Percentiles rank a stretch among this genome's conserved stretches.
Evolutionary conservation across 1,140 invertebrate species (phyloP).

Genomic region (Goniozus legneri): DNA sequence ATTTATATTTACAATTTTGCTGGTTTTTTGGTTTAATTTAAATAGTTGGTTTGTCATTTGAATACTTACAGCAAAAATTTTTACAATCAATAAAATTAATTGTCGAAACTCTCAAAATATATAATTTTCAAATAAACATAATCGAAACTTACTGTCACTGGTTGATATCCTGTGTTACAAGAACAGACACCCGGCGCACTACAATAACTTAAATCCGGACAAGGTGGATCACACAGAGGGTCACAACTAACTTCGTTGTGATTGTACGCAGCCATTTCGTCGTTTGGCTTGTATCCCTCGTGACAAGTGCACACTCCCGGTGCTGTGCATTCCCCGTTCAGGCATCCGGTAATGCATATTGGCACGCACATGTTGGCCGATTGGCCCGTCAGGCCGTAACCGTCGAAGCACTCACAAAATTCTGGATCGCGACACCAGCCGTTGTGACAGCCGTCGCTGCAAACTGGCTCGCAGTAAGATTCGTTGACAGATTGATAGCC

Average conservation of each 20-base stretch:
- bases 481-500: constrained; percentile 13
- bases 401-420: constrained; percentile 16
- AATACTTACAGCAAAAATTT: too few relatives aligned
- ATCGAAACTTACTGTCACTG: too few relatives aligned
- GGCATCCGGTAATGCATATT: constrained; percentile 20
- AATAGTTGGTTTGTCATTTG: too few relatives aligned
- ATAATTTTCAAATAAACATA: too few relatives aligned
- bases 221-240: constrained; percentile 8
- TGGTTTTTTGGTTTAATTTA: too few relatives aligned
- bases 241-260: neutral
- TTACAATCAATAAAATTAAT: too few relatives aligned
- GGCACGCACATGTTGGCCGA: constrained; percentile 15
- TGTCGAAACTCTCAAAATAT: too few relatives aligned
- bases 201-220: constrained; percentile 21
- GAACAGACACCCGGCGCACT: constrained; percentile 25
- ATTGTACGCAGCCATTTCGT: too few relatives aligned
- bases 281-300: constrained; percentile 4
- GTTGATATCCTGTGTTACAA: constrained; percentile 29
- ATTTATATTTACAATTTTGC: too few relatives aligned
- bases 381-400: constrained; percentile 7
- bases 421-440: constrained; percentile 21
- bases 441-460: constrained; percentile 14
- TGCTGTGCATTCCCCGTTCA: constrained; percentile 23
- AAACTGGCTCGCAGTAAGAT: constrained; percentile 17
- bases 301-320: constrained; percentile 29